Base-by-base conservation (phyloP, 2,888 invertebrate species). In the Opisthograptis luteolata region DNA sequence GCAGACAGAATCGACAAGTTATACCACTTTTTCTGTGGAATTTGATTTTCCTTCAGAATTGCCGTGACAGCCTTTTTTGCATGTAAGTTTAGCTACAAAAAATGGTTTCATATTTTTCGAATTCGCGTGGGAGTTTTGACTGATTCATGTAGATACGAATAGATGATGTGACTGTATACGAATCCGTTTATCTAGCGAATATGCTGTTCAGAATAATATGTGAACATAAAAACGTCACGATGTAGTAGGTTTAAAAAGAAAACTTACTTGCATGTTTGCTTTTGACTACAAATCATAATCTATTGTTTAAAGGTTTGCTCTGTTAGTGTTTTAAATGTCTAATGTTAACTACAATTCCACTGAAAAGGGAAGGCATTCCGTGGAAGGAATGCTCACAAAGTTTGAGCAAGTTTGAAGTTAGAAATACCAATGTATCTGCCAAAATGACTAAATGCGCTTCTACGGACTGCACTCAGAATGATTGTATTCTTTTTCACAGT, bases 401-500 rank as follows among this genome's bases (percentile, higher is more conserved):
- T 69, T 64, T 60, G 59, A 45, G 55, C 52, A 64, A 60, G 56
- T 66, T 65, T 58, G 45, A 58, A 58, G 54, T 51, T 49, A 64
- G 66, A 71, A n/a, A n/a, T n/a, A n/a, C n/a, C n/a, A n/a, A n/a
- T n/a, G n/a, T 59, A 64, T 69, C 60, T 68, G 59, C 66, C 67
- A 60, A 73, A 65, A 75, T 73, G 74, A 64, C 66, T 60, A 41
- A 66, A 66, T 66, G 62, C 62, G 55, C 54, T 66, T 59, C 63
- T 68, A 67, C 59, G 65, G 66, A 73, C 72, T 75, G 79, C 80
- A 79, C 80, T 81, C 69, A 72, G 68, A 30, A 54, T 74, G 79
- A 80, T 80, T 80, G 76, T 76, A 68, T 66, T 72, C 67, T 66
- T n/a, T n/a, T n/a, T n/a, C n/a, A n/a, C n/a, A n/a, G n/a, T n/a